Conservation (phyloP, 2,113 vertebrate genomes). For the Triplophysa tibetana region DNA sequence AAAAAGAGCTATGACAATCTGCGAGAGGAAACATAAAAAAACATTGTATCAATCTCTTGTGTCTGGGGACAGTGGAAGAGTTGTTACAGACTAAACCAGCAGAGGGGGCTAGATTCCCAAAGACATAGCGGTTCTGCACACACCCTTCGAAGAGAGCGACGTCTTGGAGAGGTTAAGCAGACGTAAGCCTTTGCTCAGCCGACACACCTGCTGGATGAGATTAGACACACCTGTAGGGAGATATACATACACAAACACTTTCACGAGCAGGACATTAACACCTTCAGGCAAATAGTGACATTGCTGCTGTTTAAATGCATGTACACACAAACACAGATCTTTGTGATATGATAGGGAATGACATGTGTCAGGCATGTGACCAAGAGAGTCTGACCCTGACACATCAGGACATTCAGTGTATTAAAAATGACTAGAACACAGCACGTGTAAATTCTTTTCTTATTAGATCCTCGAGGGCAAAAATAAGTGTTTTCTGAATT, state of each 20-base stretch:
- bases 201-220: slow-evolving; percentile 86
- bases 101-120: slow-evolving; percentile 51
- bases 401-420: slow-evolving; percentile 11
- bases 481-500: not conserved
- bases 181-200: slow-evolving; percentile 84
- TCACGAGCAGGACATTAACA: slow-evolving; percentile 8
- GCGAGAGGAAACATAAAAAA: no score
- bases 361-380: slow-evolving; percentile 60
- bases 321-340: slow-evolving; percentile 24
- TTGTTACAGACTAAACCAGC: slow-evolving; percentile 40
- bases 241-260: slow-evolving; percentile 23
- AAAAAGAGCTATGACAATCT: no score
- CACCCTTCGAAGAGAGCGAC: slow-evolving; percentile 84
- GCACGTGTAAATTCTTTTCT: not conserved
- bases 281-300: slow-evolving; percentile 35
- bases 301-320: slow-evolving; percentile 7
- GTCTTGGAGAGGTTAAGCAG: slow-evolving; percentile 88
- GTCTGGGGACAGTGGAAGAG: not conserved
- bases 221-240: slow-evolving; percentile 78
- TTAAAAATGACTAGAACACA: no score
- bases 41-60: not conserved
- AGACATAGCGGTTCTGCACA: slow-evolving; percentile 12
- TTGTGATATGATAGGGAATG: slow-evolving; percentile 55
- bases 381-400: slow-evolving; percentile 41
- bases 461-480: no score